Base-by-base conservation (phyloP, 2,113 vertebrate genomes). In the Heterotis niloticus region DNA sequence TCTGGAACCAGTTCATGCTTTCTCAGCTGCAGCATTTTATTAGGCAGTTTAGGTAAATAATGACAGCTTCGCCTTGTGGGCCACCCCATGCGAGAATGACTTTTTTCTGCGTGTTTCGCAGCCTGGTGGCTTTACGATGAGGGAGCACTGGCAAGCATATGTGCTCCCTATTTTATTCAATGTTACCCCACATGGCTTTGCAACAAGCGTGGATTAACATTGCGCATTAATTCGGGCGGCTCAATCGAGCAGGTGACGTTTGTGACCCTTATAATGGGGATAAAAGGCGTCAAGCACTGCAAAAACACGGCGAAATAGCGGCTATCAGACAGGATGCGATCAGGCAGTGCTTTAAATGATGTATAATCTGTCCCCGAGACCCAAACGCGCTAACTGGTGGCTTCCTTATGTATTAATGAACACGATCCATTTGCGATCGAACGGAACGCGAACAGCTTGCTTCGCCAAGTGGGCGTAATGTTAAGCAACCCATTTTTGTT, bases 261-360 rank as follows among this genome's bases (percentile, higher is more conserved):
- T 81, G 73, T 68, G 64, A 80, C 75, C 68, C 26, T 28, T 44
- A n/a, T 82, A 84, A 84, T 72, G 71, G 78, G 76, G 75, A 78
- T 77, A 62, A 71, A 77, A 79, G 77, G 69, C 75, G 70, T 81
- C 77, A 69, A 60, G 64, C 78, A 62, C 70, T 78, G 64, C 20
- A 71, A 73, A 82, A 75, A 28, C 20, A 78, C 34, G 0, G 44
- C 29, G 67, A 82, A 78, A 68, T 64, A 54, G 5, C 73, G 62
- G 76, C n/a, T 44, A 77, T 59, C 56, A 59, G 70, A 10, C 71
- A 17, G 16, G 75, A 20, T 74, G 64, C 70, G 80, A 83, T 82
- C 81, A 81, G 80, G 75, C 64, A 77, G 69, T 54, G 28, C 69
- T 62, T 64, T 81, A 72, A 84, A 84, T 84, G 83, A 86, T 82